These are phyloP conservation scores for Neosilurus hyrtlii DNA, from an alignment of 2,797 vertebrate species.

Conservation along the genomic window DNA sequence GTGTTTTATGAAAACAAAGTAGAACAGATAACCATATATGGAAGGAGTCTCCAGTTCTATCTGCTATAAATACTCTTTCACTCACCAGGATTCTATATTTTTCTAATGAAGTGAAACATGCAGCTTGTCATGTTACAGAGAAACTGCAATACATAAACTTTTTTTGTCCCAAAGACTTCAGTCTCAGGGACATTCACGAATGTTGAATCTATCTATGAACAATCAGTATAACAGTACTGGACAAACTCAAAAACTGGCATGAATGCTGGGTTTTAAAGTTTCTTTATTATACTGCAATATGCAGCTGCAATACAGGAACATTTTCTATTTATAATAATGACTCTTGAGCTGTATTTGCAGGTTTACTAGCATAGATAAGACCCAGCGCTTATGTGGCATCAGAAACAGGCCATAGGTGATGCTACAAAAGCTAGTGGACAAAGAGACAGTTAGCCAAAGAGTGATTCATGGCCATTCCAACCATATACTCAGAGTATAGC, in stretches of 20 bases:
- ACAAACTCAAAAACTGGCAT: background rate
- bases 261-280: background rate
- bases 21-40: too few relatives aligned
- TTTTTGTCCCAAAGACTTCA: background rate
- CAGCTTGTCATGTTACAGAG: background rate
- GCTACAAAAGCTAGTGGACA: background rate
- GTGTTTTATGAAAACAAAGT: too few relatives aligned
- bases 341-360: background rate
- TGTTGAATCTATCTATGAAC: background rate
- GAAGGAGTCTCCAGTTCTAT: too few relatives aligned
- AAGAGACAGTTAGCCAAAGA: background rate
- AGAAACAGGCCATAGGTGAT: background rate
- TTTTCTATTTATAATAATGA: background rate
- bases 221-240: too few relatives aligned
- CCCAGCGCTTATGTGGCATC: background rate
- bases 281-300: background rate
- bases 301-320: background rate
- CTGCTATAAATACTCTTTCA: background rate
- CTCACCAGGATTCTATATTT: background rate
- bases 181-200: background rate
- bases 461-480: background rate
- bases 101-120: background rate
- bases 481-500: too few relatives aligned
- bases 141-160: background rate
- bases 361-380: background rate